Percentiles rank a stretch among this genome's conserved stretches.
phyloP scores from a whole-genome alignment of 2,888 invertebrate genomes.

The Drosophila aldrichi region DNA sequence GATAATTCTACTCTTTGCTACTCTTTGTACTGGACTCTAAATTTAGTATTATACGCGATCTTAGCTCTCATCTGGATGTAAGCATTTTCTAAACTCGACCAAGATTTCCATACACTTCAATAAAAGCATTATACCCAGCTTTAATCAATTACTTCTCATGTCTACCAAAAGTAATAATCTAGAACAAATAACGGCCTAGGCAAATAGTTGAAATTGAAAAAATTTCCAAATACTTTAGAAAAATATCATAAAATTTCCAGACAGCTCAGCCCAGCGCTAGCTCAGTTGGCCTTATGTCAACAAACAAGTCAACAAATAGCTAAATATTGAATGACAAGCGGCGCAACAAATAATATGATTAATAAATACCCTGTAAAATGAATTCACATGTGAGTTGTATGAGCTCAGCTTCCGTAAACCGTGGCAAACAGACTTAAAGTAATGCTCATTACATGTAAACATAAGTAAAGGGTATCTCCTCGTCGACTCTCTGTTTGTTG shows the following conservation, averaged over 20 bases:
- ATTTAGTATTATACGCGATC: too few species aligned
- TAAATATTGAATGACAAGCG: constrained; percentile 23
- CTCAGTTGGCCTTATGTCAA: constrained; percentile 34
- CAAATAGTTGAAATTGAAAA: constrained; percentile 31
- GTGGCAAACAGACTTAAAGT: background rate
- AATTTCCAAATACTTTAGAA: constrained; percentile 36
- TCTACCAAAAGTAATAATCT: constrained; percentile 16
- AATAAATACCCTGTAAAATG: constrained; percentile 22
- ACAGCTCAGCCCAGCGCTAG: constrained; percentile 1
- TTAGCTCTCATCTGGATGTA: background rate
- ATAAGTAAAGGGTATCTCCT: background rate
- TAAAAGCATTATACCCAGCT: background rate
- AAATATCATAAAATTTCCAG: constrained; percentile 49
- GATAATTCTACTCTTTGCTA: too few species aligned
- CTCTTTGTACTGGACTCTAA: too few species aligned
- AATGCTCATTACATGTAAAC: background rate
- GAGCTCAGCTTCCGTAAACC: too few species aligned
- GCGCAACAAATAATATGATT: constrained; percentile 15
- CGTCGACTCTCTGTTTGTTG: background rate
- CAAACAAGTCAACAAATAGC: constrained; percentile 27
- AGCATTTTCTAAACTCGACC: background rate
- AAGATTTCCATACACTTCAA: background rate
- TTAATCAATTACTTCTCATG: background rate
- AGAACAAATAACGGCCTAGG: background rate
- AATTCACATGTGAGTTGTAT: background rate